These are phyloP conservation scores for Cephus runcator DNA, from an alignment of 2,888 invertebrate species.

Conservation along the genomic window DNA sequence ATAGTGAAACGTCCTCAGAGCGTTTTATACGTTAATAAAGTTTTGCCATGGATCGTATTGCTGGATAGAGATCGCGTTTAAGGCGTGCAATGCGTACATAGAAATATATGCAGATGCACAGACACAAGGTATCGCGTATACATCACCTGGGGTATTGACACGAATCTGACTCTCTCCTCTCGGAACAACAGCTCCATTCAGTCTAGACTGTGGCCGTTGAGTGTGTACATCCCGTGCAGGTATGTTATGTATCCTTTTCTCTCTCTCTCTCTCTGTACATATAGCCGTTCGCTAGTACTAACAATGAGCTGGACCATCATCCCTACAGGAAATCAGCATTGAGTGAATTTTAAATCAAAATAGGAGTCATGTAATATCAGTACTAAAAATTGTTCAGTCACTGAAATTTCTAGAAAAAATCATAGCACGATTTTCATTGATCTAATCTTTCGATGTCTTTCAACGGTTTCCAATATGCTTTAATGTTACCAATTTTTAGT, in stretches of 20 bases:
- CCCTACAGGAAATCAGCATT: not conserved
- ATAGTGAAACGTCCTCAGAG: not conserved
- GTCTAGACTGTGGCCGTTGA: conserved; percentile 15
- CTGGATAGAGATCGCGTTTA: not conserved
- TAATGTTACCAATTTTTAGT: not conserved
- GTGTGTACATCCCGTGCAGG: conserved; percentile 8
- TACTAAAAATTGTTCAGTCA: not conserved
- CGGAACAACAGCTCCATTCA: conserved; percentile 22
- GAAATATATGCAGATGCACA: not conserved
- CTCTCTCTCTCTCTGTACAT: not conserved
- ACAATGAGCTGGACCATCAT: not conserved
- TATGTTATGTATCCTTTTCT: not conserved
- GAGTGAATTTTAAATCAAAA: not conserved
- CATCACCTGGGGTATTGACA: conserved; percentile 26
- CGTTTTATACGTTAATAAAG: not conserved
- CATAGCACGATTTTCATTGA: not conserved
- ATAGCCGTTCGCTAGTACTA: not conserved
- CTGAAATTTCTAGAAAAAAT: not conserved
- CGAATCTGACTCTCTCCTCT: conserved; percentile 7
- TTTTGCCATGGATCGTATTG: not conserved
- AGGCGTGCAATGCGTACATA: not conserved
- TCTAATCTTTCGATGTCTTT: not conserved
- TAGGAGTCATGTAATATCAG: not conserved
- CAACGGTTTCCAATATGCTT: too few species aligned
- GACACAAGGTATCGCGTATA: conserved; percentile 4